These are phyloP conservation scores for Phthorimaea operculella DNA, from an alignment of 1,140 invertebrate genomes.

Conservation along the genomic window DNA sequence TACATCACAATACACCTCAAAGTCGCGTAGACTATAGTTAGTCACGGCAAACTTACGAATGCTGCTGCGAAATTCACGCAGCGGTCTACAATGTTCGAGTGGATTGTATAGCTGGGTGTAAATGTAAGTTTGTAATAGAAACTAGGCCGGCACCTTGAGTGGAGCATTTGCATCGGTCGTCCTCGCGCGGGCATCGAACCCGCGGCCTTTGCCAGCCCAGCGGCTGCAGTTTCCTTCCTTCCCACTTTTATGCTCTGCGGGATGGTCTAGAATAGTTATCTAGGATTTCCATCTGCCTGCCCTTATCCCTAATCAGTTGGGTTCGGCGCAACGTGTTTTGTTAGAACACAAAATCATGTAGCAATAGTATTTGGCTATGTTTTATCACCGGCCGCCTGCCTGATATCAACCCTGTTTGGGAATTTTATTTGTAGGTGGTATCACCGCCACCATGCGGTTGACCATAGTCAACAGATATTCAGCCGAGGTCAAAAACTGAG, in stretches of 20 bases:
- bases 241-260: background rate
- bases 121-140: conserved; percentile 18
- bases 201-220: conserved; percentile 23
- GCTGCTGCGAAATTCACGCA: background rate
- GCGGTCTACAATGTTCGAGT: background rate
- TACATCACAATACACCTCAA: background rate
- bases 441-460: no score
- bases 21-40: background rate
- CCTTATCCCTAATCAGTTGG: no score
- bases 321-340: no score
- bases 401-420: no score
- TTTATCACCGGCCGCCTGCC: no score
- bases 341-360: no score
- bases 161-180: conserved; percentile 28
- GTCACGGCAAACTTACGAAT: background rate
- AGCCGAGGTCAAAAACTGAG: no score
- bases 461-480: no score
- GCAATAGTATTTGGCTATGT: no score
- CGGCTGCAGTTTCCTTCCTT: conserved; percentile 35
- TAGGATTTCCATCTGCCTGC: background rate
- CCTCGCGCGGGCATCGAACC: conserved; percentile 32
- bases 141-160: conserved; percentile 37
- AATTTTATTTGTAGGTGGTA: no score
- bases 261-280: conserved; percentile 1
- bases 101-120: background rate